Percentiles rank a stretch among this genome's conserved stretches.
Evolutionary conservation across 2,888 invertebrate genomes (phyloP).

Genomic region (Tetanocera ferruginea): DNA sequence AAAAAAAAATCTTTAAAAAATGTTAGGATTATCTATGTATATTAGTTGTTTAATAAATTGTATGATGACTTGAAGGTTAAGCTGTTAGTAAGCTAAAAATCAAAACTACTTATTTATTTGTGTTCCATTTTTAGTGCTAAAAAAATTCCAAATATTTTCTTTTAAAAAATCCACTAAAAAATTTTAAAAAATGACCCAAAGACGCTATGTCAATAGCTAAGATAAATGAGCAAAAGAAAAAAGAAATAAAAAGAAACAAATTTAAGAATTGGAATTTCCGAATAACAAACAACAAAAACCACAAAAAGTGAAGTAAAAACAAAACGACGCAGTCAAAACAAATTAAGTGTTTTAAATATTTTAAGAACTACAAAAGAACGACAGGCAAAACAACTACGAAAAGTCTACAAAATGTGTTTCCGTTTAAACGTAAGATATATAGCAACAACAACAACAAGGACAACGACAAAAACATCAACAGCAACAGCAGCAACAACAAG

Average conservation of each 20-base stretch:
- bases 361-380: constrained; percentile 18
- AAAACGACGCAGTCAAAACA: constrained; percentile 17
- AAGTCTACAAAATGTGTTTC: constrained; percentile 56
- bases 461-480: constrained; percentile 29
- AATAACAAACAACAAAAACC: constrained; percentile 27
- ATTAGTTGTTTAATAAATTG: too few species aligned
- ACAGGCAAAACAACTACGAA: neutral
- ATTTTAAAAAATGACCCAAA: neutral
- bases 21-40: too few species aligned
- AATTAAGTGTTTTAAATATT: constrained; percentile 25
- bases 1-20: too few species aligned
- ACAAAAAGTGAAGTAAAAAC: constrained; percentile 19
- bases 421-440: constrained; percentile 46
- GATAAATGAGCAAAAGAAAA: neutral
- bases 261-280: neutral
- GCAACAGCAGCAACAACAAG: neutral
- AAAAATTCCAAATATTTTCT: neutral
- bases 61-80: too few species aligned
- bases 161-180: neutral
- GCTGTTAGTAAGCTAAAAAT: too few species aligned
- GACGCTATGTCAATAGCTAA: constrained; percentile 1
- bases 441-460: constrained; percentile 19
- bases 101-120: too few species aligned
- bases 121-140: too few species aligned
- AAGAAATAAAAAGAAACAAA: neutral